Evolutionary conservation across 2,888 invertebrate species (phyloP).

Genomic region (Neoscelio sp.): DNA sequence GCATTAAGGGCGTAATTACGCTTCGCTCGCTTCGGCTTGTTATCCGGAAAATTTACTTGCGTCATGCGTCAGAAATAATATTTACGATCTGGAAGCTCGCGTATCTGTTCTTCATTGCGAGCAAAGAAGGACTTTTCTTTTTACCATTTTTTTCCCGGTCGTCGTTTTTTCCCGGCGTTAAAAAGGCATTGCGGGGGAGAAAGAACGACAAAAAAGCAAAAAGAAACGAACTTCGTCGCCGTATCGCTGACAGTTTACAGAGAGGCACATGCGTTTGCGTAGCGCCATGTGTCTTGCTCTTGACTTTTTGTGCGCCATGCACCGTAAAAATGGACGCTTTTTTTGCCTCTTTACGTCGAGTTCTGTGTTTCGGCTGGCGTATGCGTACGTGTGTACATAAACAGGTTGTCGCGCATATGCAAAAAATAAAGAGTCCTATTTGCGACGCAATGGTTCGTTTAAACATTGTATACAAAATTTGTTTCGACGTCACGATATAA

Average conservation of each 20-base stretch:
- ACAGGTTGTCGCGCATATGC: constrained; percentile 28
- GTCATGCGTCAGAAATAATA: constrained; percentile 35
- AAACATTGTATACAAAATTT: too few species aligned
- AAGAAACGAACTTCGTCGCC: constrained; percentile 39
- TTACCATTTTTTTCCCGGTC: constrained; percentile 7
- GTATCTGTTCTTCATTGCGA: constrained; percentile 4
- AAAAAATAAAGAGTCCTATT: too few species aligned
- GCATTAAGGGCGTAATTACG: constrained; percentile 55
- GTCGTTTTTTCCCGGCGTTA: background rate
- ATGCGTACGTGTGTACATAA: constrained; percentile 18
- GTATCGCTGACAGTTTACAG: constrained; percentile 78
- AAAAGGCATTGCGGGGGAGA: constrained; percentile 69
- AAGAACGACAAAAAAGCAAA: constrained; percentile 48
- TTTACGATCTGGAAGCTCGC: constrained; percentile 36
- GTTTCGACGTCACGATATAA: too few species aligned
- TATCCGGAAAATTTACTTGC: constrained; percentile 54
- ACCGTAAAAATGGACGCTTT: constrained; percentile 50
- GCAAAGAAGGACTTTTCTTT: constrained; percentile 1
- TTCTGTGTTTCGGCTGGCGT: too few species aligned
- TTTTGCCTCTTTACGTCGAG: constrained; percentile 12
- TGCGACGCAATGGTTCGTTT: too few species aligned
- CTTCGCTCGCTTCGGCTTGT: constrained; percentile 41
- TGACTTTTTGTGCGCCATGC: constrained; percentile 55
- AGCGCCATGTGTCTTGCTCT: constrained; percentile 77
- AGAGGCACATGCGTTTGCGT: constrained; percentile 72